phyloP scores from a whole-genome alignment of 2,113 vertebrate genomes.

The Stegastes partitus region DNA sequence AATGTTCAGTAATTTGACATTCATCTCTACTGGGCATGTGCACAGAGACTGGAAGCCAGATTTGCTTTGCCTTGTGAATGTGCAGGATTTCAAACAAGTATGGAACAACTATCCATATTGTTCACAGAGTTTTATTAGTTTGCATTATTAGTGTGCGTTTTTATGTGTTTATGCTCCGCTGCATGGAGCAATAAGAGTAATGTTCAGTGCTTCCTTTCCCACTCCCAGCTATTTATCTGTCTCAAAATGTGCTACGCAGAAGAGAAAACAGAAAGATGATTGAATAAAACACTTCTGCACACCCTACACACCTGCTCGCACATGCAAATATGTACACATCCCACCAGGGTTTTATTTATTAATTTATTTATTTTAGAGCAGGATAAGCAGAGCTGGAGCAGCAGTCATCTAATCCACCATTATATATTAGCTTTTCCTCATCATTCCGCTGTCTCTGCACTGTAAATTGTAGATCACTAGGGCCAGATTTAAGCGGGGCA shows the following conservation, averaged over 20 bases:
- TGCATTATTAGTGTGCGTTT: background rate
- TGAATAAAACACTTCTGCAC: slow-evolving; percentile 30
- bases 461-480: slow-evolving; percentile 54
- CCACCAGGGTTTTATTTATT: slow-evolving; percentile 32
- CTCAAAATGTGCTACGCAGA: slow-evolving; percentile 48
- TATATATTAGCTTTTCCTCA: slow-evolving; percentile 46
- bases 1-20: background rate
- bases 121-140: background rate
- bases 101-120: background rate
- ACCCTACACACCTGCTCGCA: slow-evolving; percentile 34
- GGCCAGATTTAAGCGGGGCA: slow-evolving; percentile 9
- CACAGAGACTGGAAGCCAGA: background rate
- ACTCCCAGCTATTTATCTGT: slow-evolving; percentile 30
- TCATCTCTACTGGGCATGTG: background rate
- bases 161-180: slow-evolving; percentile 3
- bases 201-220: slow-evolving; percentile 3
- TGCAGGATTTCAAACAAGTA: background rate
- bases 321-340: slow-evolving; percentile 26
- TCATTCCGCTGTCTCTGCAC: slow-evolving; percentile 38
- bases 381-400: slow-evolving; percentile 36
- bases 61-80: slow-evolving; percentile 16
- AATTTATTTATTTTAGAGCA: slow-evolving; percentile 39
- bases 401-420: slow-evolving; percentile 51
- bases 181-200: slow-evolving; percentile 11
- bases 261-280: slow-evolving; percentile 38